Evolutionary conservation across 2,113 vertebrate genomes (phyloP).

Genomic region (Engystomops pustulosus): DNA sequence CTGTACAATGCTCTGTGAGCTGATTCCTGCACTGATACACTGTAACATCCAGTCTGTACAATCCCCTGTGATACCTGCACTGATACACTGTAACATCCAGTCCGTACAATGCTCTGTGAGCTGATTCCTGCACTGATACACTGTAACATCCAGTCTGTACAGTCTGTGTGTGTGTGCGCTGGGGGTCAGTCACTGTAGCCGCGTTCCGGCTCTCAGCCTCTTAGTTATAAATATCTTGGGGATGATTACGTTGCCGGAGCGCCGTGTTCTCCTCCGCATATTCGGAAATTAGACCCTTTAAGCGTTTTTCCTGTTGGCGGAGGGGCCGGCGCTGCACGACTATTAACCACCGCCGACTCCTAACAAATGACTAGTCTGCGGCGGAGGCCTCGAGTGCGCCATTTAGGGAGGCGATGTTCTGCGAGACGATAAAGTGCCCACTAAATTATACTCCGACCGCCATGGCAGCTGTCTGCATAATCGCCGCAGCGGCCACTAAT

Average conservation of each 20-base stretch:
- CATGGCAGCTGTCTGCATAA: too few species aligned
- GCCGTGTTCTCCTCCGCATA: neutral
- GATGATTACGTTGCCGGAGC: conserved; percentile 5
- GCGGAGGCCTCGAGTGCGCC: conserved; percentile 70
- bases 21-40: too few species aligned
- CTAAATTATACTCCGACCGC: conserved; percentile 75
- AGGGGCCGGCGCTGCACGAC: neutral
- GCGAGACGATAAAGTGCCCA: conserved; percentile 75
- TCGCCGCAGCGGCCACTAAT: too few species aligned
- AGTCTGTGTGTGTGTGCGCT: too few species aligned
- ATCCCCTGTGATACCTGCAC: too few species aligned
- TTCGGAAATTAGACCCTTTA: conserved; percentile 33
- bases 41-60: too few species aligned
- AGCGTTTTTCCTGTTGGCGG: neutral
- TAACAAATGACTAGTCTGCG: conserved; percentile 73
- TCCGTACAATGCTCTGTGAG: too few species aligned
- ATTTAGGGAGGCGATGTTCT: conserved; percentile 77
- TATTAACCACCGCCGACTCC: conserved; percentile 65
- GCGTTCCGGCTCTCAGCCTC: neutral
- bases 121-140: too few species aligned
- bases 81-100: too few species aligned
- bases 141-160: too few species aligned
- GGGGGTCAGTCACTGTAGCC: too few species aligned
- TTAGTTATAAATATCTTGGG: conserved; percentile 28
- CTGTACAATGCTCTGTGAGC: too few species aligned